A percentile compares a stretch with the other conserved stretches of the same genome.
phyloP scores from a whole-genome alignment of 2,888 invertebrate species.

The Osedax fenrisi region DNA sequence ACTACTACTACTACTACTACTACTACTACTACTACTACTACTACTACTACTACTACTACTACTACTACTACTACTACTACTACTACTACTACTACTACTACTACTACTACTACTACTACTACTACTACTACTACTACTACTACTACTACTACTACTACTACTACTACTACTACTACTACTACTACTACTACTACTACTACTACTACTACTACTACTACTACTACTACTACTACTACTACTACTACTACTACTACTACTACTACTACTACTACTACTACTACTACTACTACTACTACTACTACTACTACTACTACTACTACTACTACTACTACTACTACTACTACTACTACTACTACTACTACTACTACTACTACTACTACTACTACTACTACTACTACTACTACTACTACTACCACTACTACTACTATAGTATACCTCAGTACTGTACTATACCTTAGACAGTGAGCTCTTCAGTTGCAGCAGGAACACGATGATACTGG shows the following conservation, averaged over 20 bases:
- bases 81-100: too few relatives aligned
- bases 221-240: neutral
- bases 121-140: too few relatives aligned
- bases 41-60: too few relatives aligned
- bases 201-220: neutral
- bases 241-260: neutral
- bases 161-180: neutral
- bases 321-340: neutral
- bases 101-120: too few relatives aligned
- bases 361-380: neutral
- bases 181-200: neutral
- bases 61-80: too few relatives aligned
- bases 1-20: too few relatives aligned
- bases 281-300: neutral
- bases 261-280: neutral
- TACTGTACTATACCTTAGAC: too few relatives aligned
- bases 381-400: neutral
- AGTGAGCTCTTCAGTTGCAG: conserved; percentile 42
- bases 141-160: neutral
- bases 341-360: conserved; percentile 2
- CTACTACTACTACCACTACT: too few relatives aligned
- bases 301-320: neutral
- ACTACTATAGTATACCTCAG: too few relatives aligned
- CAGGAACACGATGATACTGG: conserved; percentile 47
- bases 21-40: too few relatives aligned